These are phyloP conservation scores for Malurus cyaneus DNA, from an alignment of 2,113 vertebrate species.

Conservation along the genomic window DNA sequence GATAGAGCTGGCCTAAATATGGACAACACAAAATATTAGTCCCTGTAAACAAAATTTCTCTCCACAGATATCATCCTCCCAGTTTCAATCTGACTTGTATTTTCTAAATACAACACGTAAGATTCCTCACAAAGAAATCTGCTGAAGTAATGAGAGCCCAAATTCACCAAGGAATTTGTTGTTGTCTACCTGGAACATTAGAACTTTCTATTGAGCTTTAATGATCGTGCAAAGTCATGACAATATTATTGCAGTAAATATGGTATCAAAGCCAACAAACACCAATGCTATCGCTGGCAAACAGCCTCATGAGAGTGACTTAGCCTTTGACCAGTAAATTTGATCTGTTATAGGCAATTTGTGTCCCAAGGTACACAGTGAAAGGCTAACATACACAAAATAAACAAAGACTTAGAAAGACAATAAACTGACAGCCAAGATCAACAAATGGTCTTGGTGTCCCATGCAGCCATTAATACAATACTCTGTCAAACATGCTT, in stretches of 20 bases:
- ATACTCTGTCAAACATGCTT: background rate
- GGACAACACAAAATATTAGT: background rate
- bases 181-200: background rate
- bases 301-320: background rate
- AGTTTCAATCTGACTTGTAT: background rate
- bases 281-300: background rate
- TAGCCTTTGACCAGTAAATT: conserved; percentile 41
- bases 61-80: background rate
- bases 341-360: conserved; percentile 1
- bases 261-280: background rate
- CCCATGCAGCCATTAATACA: background rate
- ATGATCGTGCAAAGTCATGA: background rate
- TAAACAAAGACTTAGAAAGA: conserved; percentile 50
- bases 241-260: background rate
- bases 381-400: conserved; percentile 11
- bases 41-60: background rate
- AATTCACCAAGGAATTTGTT: background rate
- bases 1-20: background rate
- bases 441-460: conserved; percentile 8
- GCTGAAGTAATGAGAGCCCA: background rate
- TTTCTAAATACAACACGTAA: background rate
- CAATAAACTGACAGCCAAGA: conserved; percentile 49
- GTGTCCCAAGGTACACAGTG: conserved; percentile 12
- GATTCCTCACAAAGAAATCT: background rate
- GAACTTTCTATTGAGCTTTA: background rate